Percentiles rank a stretch among this genome's conserved stretches.
phyloP scores from a whole-genome alignment of 2,888 invertebrate species.

The Willowsia nigromaculata region DNA sequence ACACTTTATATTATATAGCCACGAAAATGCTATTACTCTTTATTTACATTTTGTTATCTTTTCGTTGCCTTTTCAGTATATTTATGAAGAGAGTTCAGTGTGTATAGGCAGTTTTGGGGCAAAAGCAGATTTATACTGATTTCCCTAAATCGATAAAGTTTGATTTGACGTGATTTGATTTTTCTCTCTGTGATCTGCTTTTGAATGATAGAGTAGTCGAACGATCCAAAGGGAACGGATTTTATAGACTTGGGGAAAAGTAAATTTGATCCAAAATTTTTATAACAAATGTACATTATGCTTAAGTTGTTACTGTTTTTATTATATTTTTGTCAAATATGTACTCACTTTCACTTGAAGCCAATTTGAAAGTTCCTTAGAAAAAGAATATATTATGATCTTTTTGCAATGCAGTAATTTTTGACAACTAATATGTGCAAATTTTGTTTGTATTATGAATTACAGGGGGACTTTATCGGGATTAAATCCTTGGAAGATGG shows the following conservation, averaged over 20 bases:
- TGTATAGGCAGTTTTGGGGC: slow-evolving; percentile 27
- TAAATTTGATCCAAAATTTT: background rate
- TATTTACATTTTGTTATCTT: slow-evolving; percentile 43
- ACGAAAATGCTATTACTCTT: slow-evolving; percentile 38
- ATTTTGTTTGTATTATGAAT: slow-evolving; percentile 36
- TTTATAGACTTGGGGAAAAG: slow-evolving; percentile 34
- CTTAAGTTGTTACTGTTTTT: background rate
- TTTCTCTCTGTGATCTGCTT: slow-evolving; percentile 8
- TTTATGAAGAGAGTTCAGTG: background rate
- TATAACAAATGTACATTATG: background rate
- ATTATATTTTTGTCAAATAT: background rate
- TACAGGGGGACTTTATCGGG: slow-evolving; percentile 83
- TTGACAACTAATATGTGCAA: background rate
- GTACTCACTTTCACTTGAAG: background rate
- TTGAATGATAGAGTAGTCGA: background rate
- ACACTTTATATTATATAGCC: slow-evolving; percentile 5
- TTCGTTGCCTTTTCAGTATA: background rate
- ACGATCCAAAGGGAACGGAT: background rate
- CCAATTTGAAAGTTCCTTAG: slow-evolving; percentile 32
- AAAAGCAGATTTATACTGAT: slow-evolving; percentile 47
- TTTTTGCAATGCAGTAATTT: background rate
- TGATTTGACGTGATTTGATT: slow-evolving; percentile 55
- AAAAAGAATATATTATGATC: too few species aligned
- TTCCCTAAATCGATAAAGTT: slow-evolving; percentile 58
- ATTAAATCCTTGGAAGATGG: slow-evolving; percentile 85